These are phyloP conservation scores for Seira ritae DNA, from an alignment of 2,888 invertebrate species.

Conservation along the genomic window DNA sequence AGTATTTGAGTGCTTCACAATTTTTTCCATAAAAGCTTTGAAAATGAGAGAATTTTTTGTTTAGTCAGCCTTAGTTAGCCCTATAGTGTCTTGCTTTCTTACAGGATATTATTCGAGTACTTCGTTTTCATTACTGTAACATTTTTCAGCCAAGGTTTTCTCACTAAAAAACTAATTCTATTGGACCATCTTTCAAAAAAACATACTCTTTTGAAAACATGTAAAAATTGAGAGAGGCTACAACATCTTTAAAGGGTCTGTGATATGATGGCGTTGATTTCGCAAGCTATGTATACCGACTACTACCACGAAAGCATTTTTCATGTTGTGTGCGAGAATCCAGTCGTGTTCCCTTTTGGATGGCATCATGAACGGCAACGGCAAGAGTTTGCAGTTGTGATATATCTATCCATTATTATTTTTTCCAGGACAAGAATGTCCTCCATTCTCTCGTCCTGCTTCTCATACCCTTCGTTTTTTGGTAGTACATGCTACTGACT, in stretches of 20 bases:
- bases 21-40: too few relatives aligned
- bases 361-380: constrained; percentile 36
- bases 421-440: constrained; percentile 39
- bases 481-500: not conserved
- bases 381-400: constrained; percentile 35
- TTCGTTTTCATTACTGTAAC: constrained; percentile 11
- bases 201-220: too few relatives aligned
- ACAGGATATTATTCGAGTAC: not conserved
- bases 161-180: constrained; percentile 8
- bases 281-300: not conserved
- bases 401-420: constrained; percentile 42
- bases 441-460: constrained; percentile 24
- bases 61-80: not conserved
- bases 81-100: not conserved
- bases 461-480: constrained; percentile 27
- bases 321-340: not conserved
- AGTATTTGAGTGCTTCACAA: too few relatives aligned
- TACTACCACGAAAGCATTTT: not conserved
- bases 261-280: not conserved
- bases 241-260: too few relatives aligned
- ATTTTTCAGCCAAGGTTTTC: constrained; percentile 11
- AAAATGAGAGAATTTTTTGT: not conserved
- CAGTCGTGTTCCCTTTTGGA: constrained; percentile 17
- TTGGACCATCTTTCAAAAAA: not conserved
- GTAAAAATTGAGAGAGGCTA: too few relatives aligned